Evolutionary conservation across 2,113 vertebrate genomes (phyloP), one percentile per base, ranked within the genome.

Genomic region (Poecile atricapillus): DNA sequence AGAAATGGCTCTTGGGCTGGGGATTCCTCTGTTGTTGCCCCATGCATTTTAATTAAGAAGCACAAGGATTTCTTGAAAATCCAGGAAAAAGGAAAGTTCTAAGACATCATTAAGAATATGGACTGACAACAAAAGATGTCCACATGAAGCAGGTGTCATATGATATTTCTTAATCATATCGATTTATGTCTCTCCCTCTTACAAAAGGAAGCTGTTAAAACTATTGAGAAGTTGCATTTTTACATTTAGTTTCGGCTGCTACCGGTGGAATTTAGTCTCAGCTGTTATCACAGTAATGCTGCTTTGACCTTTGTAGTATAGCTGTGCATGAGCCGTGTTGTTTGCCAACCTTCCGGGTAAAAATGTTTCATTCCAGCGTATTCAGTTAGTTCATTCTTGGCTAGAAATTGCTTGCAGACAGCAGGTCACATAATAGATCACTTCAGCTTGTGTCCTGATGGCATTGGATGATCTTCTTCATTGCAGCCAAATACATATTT

Each of bases 261-360:
- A 21, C 43, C 52, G 24, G 56, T 59, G 33, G 59, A 87, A 83
- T 86, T 86, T 33, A 86, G 74, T n/a, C 50, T 90, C 78, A 43
- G 0, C 39, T 87, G 15, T 71, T 84, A 46, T 11, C 23, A 27
- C 33, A 16, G 27, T 27, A 24, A 15, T 79, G 33, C 70, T 60
- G 52, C 19, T 76, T 90, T 79, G 53, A 79, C 62, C 49, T 58
- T 59, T 82, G 49, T 53, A 37, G 49, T 27, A 12, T 17, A 76
- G 49, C 60, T 50, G 25, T 12, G 39, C 0, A 0, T 44, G 37
- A 85, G 37, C 31, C 1, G 10, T 11, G 5, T 39, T 15, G 1
- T 64, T 85, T 70, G 47, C 47, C 53, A 44, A 1, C 39, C 43
- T 62, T 37, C 46, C 0, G 5, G 59, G 25, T 70, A 64, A 83